A percentile compares a stretch with the other conserved stretches of the same genome.
Conservation (phyloP, 2,888 invertebrate species). For the Muschampia plurimacula region DNA sequence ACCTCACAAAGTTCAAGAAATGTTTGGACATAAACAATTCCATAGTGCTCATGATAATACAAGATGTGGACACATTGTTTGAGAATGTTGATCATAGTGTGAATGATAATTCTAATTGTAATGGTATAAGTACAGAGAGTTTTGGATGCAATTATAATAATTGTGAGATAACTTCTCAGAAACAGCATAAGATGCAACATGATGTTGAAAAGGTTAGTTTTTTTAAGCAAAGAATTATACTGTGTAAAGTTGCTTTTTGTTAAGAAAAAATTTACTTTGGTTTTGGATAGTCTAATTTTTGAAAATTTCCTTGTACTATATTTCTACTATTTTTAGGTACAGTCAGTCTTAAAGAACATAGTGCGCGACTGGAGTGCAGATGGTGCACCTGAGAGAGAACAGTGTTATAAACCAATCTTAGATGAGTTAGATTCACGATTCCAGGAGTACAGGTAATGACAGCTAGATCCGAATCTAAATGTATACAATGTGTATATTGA, state of each 20-base stretch:
- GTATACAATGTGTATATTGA: too few relatives aligned
- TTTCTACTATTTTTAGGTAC: constrained; percentile 86
- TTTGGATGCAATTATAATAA: constrained; percentile 76
- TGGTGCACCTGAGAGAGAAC: constrained; percentile 92
- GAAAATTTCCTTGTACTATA: not conserved
- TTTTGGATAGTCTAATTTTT: not conserved
- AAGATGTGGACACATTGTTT: constrained; percentile 93
- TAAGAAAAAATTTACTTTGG: too few relatives aligned
- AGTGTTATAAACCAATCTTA: constrained; percentile 96
- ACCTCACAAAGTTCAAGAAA: constrained; percentile 90
- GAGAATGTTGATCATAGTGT: constrained; percentile 88
- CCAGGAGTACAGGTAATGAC: constrained; percentile 80
- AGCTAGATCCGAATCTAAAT: not conserved
- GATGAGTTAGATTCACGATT: constrained; percentile 91
- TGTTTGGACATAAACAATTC: constrained; percentile 92
- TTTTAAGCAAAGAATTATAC: too few relatives aligned
- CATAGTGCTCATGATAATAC: constrained; percentile 89
- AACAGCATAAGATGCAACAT: constrained; percentile 79
- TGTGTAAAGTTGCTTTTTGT: too few relatives aligned
- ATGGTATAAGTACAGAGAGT: constrained; percentile 68
- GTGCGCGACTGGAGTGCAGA: constrained; percentile 98
- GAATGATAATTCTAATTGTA: constrained; percentile 53
- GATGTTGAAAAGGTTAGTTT: constrained; percentile 77
- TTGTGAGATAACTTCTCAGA: constrained; percentile 69
- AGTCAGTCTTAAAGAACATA: constrained; percentile 97